Evolutionary conservation across 2,797 vertebrate genomes (phyloP).

Genomic region (Urocyon cinereoargenteus): DNA sequence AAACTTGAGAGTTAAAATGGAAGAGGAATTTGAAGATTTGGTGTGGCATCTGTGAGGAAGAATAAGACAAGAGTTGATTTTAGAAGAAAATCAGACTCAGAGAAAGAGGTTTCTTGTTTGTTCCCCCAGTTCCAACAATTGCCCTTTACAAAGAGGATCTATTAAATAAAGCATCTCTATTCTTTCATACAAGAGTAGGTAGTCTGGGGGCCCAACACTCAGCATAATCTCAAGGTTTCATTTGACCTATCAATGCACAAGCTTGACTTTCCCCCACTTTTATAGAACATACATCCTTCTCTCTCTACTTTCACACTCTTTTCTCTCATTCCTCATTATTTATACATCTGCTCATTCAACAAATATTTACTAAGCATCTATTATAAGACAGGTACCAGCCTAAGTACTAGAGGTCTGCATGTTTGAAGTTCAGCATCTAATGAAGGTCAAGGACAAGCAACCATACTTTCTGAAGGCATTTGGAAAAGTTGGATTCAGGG

Average conservation of each 20-base stretch:
- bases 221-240: neutral
- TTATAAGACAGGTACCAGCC: neutral
- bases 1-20: neutral
- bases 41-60: neutral
- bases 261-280: neutral
- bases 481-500: neutral
- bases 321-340: neutral
- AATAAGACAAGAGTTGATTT: neutral
- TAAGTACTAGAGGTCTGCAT: neutral
- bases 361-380: neutral
- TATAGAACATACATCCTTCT: neutral
- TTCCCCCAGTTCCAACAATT: neutral
- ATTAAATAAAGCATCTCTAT: neutral
- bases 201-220: neutral
- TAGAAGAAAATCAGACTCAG: neutral
- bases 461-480: neutral
- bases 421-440: slow-evolving; percentile 1
- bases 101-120: neutral
- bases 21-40: neutral
- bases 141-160: neutral
- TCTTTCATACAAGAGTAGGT: neutral
- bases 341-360: neutral
- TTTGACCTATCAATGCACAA: neutral
- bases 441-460: neutral
- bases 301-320: neutral